phyloP scores from a whole-genome alignment of 1,140 invertebrate genomes.

The Oryctes rhinoceros region DNA sequence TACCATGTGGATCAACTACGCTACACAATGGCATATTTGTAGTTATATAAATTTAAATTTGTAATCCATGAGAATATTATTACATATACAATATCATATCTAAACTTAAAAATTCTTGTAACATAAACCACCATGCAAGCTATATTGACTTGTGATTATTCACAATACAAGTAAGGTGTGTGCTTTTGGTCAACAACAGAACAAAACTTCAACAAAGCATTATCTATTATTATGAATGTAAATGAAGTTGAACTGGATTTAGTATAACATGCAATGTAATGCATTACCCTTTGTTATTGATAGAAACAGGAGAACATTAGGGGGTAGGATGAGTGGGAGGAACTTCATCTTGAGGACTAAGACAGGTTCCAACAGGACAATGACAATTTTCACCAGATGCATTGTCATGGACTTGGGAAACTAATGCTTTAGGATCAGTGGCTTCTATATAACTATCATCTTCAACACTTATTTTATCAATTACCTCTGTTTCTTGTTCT shows the following conservation, averaged over 20 bases:
- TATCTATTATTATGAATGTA: no score
- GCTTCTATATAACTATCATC: conserved; percentile 38
- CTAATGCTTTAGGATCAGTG: background rate
- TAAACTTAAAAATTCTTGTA: no score
- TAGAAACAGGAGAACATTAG: background rate
- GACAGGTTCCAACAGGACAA: conserved; percentile 41
- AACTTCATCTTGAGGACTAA: conserved; percentile 32
- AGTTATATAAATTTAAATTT: no score
- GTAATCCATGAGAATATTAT: no score
- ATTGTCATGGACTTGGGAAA: background rate
- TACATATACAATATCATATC: no score
- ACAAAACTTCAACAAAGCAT: no score
- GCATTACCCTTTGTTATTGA: background rate
- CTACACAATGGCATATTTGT: no score
- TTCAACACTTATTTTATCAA: background rate
- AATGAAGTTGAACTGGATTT: background rate
- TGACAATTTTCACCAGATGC: conserved; percentile 33
- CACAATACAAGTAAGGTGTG: no score
- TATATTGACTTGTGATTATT: no score
- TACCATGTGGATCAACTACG: no score
- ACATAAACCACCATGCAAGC: no score
- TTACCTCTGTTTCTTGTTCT: conserved; percentile 44
- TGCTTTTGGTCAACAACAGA: no score
- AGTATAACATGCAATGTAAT: background rate
- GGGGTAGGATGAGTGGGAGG: conserved; percentile 21